phyloP scores from a whole-genome alignment of 2,888 invertebrate species.

The Acanthopleura granulata region DNA sequence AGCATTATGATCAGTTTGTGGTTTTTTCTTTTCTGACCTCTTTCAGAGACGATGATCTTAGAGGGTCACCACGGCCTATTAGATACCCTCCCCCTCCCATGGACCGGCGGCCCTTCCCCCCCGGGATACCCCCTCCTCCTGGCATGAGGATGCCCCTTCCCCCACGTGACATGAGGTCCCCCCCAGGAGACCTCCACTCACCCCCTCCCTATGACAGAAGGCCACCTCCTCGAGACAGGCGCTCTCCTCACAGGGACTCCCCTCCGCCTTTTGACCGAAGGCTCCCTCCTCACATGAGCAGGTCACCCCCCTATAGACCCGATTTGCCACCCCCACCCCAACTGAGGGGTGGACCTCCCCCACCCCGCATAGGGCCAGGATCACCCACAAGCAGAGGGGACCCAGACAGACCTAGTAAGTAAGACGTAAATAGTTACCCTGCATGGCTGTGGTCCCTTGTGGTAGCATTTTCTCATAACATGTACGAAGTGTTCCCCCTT shows the following conservation, averaged over 20 bases:
- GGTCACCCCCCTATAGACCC: slow-evolving; percentile 26
- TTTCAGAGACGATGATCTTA: slow-evolving; percentile 43
- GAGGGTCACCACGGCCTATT: slow-evolving; percentile 34
- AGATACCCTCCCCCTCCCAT: slow-evolving; percentile 36
- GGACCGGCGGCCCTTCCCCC: slow-evolving; percentile 36
- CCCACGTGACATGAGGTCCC: not conserved
- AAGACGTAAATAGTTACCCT: not conserved
- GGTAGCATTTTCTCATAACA: too few species aligned
- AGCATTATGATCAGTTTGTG: too few species aligned
- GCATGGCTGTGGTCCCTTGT: too few species aligned
- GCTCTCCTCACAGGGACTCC: slow-evolving; percentile 30
- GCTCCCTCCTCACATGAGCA: slow-evolving; percentile 30
- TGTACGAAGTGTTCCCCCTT: too few species aligned
- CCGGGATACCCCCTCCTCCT: slow-evolving; percentile 36
- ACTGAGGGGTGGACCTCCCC: slow-evolving; percentile 14
- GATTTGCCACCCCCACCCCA: slow-evolving; percentile 20
- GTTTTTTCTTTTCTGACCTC: not conserved
- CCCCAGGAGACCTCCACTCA: slow-evolving; percentile 10
- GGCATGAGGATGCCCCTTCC: slow-evolving; percentile 18
- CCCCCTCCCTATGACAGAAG: slow-evolving; percentile 30
- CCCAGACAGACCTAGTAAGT: not conserved
- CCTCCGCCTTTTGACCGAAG: slow-evolving; percentile 40
- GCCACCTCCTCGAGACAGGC: slow-evolving; percentile 32
- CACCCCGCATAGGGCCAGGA: slow-evolving; percentile 1
- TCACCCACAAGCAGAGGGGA: not conserved